Evolutionary conservation across 2,888 invertebrate genomes (phyloP).

Genomic region (Epistrophe eligans): DNA sequence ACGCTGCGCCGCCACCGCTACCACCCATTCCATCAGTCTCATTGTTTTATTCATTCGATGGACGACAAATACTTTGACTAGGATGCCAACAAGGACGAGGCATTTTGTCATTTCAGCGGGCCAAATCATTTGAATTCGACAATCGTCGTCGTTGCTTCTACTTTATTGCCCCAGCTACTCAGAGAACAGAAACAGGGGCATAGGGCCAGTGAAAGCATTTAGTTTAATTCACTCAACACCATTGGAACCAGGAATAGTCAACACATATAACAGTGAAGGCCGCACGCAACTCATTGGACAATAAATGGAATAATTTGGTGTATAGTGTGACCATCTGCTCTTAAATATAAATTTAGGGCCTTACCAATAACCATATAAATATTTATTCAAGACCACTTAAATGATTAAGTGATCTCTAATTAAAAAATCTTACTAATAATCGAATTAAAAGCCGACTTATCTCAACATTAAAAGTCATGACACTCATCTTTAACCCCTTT

Average conservation of each 20-base stretch:
- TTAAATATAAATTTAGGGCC: too few species aligned
- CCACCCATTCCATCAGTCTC: constrained; percentile 55
- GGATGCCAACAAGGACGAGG: constrained; percentile 59
- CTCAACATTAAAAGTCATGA: too few species aligned
- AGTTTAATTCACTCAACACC: constrained; percentile 73
- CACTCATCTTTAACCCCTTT: too few species aligned
- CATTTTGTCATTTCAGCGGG: constrained; percentile 71
- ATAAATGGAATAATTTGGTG: constrained; percentile 29
- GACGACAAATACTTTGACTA: constrained; percentile 52
- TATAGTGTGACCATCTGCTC: constrained; percentile 8
- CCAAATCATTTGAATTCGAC: constrained; percentile 76
- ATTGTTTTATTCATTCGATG: constrained; percentile 69
- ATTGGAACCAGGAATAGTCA: constrained; percentile 41
- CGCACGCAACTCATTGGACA: constrained; percentile 62
- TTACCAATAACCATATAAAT: too few species aligned
- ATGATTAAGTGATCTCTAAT: too few species aligned
- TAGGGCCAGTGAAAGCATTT: constrained; percentile 60
- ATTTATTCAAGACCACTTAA: too few species aligned
- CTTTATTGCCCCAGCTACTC: constrained; percentile 59
- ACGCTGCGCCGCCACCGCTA: neutral
- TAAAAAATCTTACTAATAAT: too few species aligned
- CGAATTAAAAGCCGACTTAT: too few species aligned
- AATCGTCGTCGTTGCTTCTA: constrained; percentile 70
- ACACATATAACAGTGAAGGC: constrained; percentile 36
- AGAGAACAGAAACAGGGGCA: constrained; percentile 31